Percentiles rank a stretch among this genome's conserved stretches.
Conservation (phyloP, 1,140 invertebrate genomes). For the Nomia melanderi region DNA sequence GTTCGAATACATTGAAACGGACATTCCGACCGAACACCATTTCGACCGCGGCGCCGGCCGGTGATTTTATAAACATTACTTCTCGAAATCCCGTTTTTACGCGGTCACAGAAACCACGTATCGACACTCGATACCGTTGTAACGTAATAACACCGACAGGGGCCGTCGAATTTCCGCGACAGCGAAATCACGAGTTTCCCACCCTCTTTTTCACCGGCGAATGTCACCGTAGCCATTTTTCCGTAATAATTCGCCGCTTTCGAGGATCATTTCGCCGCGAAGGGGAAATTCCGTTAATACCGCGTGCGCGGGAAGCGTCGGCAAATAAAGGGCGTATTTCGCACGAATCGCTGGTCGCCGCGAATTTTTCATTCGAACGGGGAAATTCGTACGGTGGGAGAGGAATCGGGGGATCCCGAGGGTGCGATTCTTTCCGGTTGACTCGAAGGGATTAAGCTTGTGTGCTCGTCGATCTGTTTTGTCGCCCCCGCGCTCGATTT, state of each 20-base stretch:
- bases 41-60: too few relatives aligned
- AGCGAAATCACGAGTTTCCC: not conserved
- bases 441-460: conserved; percentile 5
- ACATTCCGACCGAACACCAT: too few relatives aligned
- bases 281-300: not conserved
- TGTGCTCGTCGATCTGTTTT: not conserved
- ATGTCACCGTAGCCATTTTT: not conserved
- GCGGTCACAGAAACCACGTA: not conserved
- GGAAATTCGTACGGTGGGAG: not conserved
- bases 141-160: conserved; percentile 8
- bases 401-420: not conserved
- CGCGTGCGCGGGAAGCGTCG: not conserved
- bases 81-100: not conserved
- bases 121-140: conserved; percentile 15
- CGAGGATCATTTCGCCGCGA: not conserved
- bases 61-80: not conserved
- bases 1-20: too few relatives aligned
- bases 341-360: not conserved
- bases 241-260: not conserved
- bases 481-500: not conserved
- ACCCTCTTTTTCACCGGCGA: not conserved
- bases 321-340: not conserved
- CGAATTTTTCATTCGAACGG: not conserved
- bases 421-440: not conserved
- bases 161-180: not conserved